Evolutionary conservation across 2,888 invertebrate genomes (phyloP), one percentile per base, ranked within the genome.

Genomic region (Hipparchia sbordonii): DNA sequence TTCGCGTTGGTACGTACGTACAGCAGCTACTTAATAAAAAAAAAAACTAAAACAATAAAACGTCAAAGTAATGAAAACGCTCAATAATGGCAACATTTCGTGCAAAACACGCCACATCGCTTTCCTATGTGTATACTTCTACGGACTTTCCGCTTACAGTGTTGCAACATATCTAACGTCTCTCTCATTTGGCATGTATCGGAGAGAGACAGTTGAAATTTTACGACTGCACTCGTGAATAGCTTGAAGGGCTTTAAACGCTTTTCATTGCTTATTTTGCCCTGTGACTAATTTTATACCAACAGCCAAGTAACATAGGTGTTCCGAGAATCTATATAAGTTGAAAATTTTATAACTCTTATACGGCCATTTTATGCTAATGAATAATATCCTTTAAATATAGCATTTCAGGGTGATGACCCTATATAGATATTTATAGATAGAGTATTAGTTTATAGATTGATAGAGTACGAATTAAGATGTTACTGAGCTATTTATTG

Each of bases 241-340:
- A 85, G 86, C 87, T 85, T 79, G 81, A 80, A 87, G 87, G 88
- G 87, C 84, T 79, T 85, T 85, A 84, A 86, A 84, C 82, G 83
- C 82, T 89, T 91, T 69, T 87, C 87, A 89, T 91, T 89, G 88
- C 89, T 91, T 89, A 90, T 90, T 91, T 91, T 90, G 89, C 82
- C 78, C 83, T 87, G 85, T 85, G 88, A 91, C 91, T 91, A 91
- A 91, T 91, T 91, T 90, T 89, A 90, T 88, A 84, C 88, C 83
- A 83, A 85, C 85, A 83, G 81, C 78, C 79, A 80, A 80, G 82
- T 79, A 82, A 77, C 75, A 76, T 79, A 80, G 82, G 81, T 79
- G 82, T 91, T 89, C 87, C 74, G 77, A 85, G 89, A 88, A 85
- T 76, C 77, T 75, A 77, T 79, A 79, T 76, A 79, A 77, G 73